Evolutionary conservation across 2,797 vertebrate species (phyloP), one percentile per base, ranked within the genome.

Genomic region (Pachyuromys duprasi): DNA sequence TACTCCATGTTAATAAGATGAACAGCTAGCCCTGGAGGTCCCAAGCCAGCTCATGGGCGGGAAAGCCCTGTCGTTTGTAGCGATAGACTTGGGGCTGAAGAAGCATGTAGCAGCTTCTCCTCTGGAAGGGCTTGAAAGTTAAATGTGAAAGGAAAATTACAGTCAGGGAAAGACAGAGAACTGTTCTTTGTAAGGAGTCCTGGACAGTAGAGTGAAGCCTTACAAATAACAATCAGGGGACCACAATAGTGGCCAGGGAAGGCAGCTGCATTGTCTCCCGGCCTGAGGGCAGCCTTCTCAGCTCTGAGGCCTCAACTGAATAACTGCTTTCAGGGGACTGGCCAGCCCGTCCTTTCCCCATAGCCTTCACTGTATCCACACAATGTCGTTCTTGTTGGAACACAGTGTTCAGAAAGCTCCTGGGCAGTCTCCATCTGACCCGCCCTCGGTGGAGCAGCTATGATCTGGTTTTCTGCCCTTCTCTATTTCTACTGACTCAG

Each of bases 351-450:
- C 95, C 93, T 94, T 96, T 96, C 81, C 95, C 96, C 95, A 45
- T 72, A 83, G 78, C 78, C 75, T 74, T 75, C 90, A 72, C 93
- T 72, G 39, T 69, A 87, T 15, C 57, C 42, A 91, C 67, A 97
- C 96, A 98, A 96, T 76, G 70, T 90, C 90, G 96, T 72, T 96
- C 96, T 97, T 97, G 95, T 97, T 91, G 93, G 93, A 97, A 97
- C 94, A 94, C 53, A 97, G 36, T 1, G 31, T 86, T 67, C 93
- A n/a, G 80, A 8, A 57, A 95, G 62, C 89, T 89, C 83, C 33
- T 60, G 83, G 82, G 96, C 65, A 97, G 97, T 90, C 89, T 95
- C 39, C 49, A 74, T 94, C 79, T 62, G 95, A 95, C 89, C 24
- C 31, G 22, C 69, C 93, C 95, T 86, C 96, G 89, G 3, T 84